Conservation (phyloP, 2,113 vertebrate genomes). For the Uropsilus gracilis region DNA sequence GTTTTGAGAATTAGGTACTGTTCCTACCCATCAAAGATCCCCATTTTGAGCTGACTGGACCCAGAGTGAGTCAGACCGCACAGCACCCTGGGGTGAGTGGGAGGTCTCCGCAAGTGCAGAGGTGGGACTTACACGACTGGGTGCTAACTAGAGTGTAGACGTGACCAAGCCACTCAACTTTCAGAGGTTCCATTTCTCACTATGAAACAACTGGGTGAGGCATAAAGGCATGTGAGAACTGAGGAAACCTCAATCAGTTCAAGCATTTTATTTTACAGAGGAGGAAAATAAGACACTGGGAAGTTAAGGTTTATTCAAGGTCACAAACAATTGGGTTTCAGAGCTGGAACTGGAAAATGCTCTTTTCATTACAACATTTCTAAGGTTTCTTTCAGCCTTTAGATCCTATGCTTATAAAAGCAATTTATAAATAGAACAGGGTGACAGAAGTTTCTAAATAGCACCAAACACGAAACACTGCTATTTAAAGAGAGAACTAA, state of each 20-base stretch:
- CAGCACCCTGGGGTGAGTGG: accelerated
- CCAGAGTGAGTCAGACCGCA: accelerated
- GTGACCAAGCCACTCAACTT: not conserved
- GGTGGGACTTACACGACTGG: accelerated
- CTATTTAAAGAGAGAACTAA: constrained; percentile 60
- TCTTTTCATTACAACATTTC: constrained; percentile 14
- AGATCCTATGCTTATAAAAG: constrained; percentile 52
- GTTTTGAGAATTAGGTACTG: not conserved
- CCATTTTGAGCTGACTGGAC: not conserved
- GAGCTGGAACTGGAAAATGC: not conserved
- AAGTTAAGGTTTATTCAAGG: constrained; percentile 47
- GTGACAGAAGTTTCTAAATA: constrained; percentile 63
- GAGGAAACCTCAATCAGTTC: not conserved
- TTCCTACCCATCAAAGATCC: not conserved
- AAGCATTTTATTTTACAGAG: not conserved
- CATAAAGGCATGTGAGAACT: not conserved
- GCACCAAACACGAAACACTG: constrained; percentile 32
- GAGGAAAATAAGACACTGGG: not conserved
- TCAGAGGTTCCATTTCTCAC: not conserved
- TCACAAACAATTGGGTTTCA: constrained; percentile 27
- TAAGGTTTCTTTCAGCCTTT: constrained; percentile 56
- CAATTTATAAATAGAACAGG: constrained; percentile 50
- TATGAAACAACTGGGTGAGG: not conserved
- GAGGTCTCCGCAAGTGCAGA: accelerated
- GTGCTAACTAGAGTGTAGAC: too few relatives aligned